Evolutionary conservation across 2,888 invertebrate genomes (phyloP).

Genomic region (Dryobota labecula): DNA sequence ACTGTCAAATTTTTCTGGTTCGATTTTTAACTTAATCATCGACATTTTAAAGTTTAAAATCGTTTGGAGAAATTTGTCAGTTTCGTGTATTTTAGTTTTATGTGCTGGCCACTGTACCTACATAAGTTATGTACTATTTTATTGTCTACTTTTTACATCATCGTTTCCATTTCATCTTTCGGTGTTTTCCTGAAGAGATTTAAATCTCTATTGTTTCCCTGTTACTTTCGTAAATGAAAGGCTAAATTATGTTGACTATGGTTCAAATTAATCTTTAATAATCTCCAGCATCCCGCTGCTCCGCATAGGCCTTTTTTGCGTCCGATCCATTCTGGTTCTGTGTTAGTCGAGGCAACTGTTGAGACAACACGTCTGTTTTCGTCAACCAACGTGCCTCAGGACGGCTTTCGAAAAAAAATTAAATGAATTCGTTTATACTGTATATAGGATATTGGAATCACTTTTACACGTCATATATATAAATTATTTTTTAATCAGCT

Average conservation of each 20-base stretch:
- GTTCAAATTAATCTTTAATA: conserved; percentile 6
- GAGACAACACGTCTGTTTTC: not conserved
- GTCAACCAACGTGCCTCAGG: not conserved
- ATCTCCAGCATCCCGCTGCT: not conserved
- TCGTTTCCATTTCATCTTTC: conserved; percentile 38
- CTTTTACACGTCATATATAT: too few relatives aligned
- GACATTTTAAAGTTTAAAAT: too few relatives aligned
- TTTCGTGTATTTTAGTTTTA: too few relatives aligned
- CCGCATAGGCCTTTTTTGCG: not conserved
- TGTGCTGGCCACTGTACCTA: too few relatives aligned
- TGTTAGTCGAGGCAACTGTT: not conserved
- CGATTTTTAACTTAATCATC: too few relatives aligned
- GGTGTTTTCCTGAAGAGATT: conserved; percentile 15
- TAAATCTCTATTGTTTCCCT: conserved; percentile 5
- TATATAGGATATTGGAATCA: too few relatives aligned
- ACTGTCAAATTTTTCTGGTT: too few relatives aligned
- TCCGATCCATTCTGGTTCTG: not conserved
- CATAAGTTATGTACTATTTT: conserved; percentile 21
- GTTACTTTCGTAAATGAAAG: not conserved
- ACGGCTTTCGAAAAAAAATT: too few relatives aligned
- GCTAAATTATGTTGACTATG: not conserved
- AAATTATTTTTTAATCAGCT: too few relatives aligned
- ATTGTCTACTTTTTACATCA: conserved; percentile 8
- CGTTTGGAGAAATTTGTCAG: too few relatives aligned
- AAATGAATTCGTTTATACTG: too few relatives aligned